phyloP scores from a whole-genome alignment of 30 jellyfish, hydroid and myxozoan species.

The Phacellophora camtschatica region DNA sequence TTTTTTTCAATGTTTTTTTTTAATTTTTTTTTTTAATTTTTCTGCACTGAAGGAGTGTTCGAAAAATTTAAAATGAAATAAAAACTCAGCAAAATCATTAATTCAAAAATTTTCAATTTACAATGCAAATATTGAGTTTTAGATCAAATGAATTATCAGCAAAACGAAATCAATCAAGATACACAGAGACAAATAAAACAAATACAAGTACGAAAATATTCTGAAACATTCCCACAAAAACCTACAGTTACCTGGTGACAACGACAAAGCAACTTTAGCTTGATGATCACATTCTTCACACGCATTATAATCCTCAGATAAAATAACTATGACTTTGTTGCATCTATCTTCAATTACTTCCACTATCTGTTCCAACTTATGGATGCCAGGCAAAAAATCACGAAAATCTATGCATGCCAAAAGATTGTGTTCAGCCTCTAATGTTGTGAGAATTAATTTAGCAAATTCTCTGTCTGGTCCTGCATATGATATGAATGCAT shows the following conservation, averaged over 20 bases:
- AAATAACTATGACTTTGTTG: conserved; percentile 77
- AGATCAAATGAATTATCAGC: no score
- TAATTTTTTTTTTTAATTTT: no score
- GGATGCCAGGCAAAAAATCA: conserved; percentile 83
- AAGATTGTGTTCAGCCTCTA: conserved; percentile 40
- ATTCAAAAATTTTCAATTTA: no score
- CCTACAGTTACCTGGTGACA: conserved; percentile 68
- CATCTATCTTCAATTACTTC: conserved; percentile 77
- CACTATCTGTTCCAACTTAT: conserved; percentile 57
- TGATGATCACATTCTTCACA: conserved; percentile 81
- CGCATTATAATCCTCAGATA: conserved; percentile 52
- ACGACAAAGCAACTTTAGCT: conserved; percentile 79
- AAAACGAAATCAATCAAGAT: no score
- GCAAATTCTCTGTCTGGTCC: conserved; percentile 80
- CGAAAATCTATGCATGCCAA: conserved; percentile 75
- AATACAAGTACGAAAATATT: no score
- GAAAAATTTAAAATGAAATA: no score
- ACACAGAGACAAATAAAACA: no score
- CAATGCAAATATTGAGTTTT: no score
- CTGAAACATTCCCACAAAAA: not conserved
- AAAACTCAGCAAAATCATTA: no score
- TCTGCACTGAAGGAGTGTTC: no score
- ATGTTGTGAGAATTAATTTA: conserved; percentile 17
- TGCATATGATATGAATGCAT: conserved; percentile 85
- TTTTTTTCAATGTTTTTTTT: no score